phyloP scores from a whole-genome alignment of 2,113 vertebrate species.

The Piliocolobus tephrosceles region DNA sequence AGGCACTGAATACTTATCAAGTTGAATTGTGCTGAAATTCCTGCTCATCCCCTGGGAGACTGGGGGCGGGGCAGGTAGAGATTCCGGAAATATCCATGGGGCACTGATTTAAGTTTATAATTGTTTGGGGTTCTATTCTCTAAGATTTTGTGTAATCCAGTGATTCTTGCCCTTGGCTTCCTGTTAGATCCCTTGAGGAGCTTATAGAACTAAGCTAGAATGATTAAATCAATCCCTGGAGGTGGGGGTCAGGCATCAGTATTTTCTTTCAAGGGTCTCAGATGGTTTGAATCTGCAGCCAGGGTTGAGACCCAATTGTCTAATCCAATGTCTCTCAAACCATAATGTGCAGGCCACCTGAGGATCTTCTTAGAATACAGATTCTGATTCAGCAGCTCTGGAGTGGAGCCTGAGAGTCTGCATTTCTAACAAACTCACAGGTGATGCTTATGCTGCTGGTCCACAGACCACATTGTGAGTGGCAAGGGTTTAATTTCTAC shows the following conservation, averaged over 20 bases:
- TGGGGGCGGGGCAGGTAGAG: background rate
- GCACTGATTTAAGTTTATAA: conserved; percentile 16
- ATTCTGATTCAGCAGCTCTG: background rate
- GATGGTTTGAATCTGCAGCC: background rate
- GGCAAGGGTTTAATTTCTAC: background rate
- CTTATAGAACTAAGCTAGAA: background rate
- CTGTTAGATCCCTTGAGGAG: background rate
- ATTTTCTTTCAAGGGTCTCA: background rate
- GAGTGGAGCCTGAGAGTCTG: background rate
- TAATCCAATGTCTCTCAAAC: background rate
- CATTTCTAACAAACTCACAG: background rate
- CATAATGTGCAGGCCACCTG: background rate
- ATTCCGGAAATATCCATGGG: background rate
- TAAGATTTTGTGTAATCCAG: background rate
- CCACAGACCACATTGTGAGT: background rate
- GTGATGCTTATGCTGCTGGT: background rate
- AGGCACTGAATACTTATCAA: background rate
- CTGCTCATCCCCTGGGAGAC: background rate
- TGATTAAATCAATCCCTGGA: background rate
- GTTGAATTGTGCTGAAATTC: conserved; percentile 37
- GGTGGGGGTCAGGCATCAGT: background rate
- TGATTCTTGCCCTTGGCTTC: background rate
- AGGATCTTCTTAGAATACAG: background rate
- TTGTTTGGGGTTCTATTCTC: conserved; percentile 7
- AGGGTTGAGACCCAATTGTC: background rate